These are phyloP conservation scores for Papilio demoleus DNA, from an alignment of 2,888 invertebrate species.

Conservation along the genomic window DNA sequence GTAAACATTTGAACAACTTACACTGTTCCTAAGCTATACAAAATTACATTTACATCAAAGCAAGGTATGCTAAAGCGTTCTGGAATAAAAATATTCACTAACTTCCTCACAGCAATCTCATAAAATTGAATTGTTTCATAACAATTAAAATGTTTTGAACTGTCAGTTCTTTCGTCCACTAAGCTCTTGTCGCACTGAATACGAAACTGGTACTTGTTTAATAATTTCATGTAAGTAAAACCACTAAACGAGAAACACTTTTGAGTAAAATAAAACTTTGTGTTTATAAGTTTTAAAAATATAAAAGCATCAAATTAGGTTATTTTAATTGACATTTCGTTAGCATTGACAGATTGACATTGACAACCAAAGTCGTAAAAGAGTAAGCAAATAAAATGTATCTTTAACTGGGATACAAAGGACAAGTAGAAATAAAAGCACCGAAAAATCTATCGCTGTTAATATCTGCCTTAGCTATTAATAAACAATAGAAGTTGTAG, in stretches of 20 bases:
- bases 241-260: conserved; percentile 14
- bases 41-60: conserved; percentile 16
- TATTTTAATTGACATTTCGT: conserved; percentile 37
- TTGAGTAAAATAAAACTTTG: conserved; percentile 23
- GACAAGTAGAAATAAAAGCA: not conserved
- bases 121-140: conserved; percentile 12
- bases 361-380: conserved; percentile 24
- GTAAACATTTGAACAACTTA: conserved; percentile 31
- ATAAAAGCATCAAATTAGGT: conserved; percentile 35
- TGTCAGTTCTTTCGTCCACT: conserved; percentile 30
- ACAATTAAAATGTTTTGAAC: conserved; percentile 22
- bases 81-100: conserved; percentile 10
- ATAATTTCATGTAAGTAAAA: not conserved
- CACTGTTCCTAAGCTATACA: not conserved
- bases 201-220: not conserved
- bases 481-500: too few species aligned
- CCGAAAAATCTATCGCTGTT: not conserved
- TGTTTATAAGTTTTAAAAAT: conserved; percentile 34
- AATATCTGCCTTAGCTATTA: not conserved
- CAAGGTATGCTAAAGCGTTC: not conserved
- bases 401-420: not conserved
- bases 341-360: conserved; percentile 33
- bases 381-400: not conserved
- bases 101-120: conserved; percentile 6
- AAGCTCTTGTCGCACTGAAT: not conserved